Base-by-base conservation (phyloP, 2,888 invertebrate species). In the Camptogramma bilineatum region DNA sequence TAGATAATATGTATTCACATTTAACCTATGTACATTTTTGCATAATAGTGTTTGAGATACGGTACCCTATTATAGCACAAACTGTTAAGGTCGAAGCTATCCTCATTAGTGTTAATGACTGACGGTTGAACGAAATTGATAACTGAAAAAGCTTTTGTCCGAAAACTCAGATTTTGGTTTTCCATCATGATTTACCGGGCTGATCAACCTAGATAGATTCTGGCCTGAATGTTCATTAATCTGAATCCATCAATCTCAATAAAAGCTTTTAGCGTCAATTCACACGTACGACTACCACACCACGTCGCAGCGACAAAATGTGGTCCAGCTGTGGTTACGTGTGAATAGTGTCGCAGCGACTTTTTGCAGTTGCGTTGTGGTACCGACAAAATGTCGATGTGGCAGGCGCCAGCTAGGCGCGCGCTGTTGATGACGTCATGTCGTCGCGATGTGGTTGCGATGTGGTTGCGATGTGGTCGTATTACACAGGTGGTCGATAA, bases 51-150 rank as follows among this genome's bases (percentile, higher is more conserved):
- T 13, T 13, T 13, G 34, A 39, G 3, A 39, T 39, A 39, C 34
- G 9, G 13, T 39, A 39, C 34, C 44, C 17, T 17, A 13, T 44
- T 44, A 17, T 17, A 44, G 44, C 44, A 16, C 17, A 42, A 44
- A 44, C 16, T 17, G 17, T 5, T 44, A 44, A 17, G 47, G 46
- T 47, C 39, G 52, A 57, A 80, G 75, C 75, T 79, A 71, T 78
- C 77, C 83, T 88, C 87, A 88, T 89, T 89, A 89, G 84, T 79
- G 84, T 76, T 84, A 87, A 87, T 85, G 80, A 87, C 86, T 85
- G 80, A 81, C 79, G 83, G 79, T 76, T 71, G 47, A 66, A 72
- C 80, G 84, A 86, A 87, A 86, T 85, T 81, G 79, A 84, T 85
- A 85, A 83, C 83, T 80, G 79, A 84, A 81, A n/a, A 79, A 80